Conservation (phyloP, 2,888 invertebrate genomes). For the Thera britannica region DNA sequence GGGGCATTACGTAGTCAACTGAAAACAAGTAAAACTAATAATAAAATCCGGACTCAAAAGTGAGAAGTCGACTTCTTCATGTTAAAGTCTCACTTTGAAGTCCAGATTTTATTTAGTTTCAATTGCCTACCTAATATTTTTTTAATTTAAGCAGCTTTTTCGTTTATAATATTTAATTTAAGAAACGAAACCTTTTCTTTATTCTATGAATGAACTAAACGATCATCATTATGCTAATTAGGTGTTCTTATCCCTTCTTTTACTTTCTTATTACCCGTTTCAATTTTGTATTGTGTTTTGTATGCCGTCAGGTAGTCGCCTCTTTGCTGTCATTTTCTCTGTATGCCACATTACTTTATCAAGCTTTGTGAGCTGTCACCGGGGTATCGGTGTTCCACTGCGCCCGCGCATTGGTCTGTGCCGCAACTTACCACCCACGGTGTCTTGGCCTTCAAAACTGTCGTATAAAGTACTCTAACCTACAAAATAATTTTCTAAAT, state of each 20-base stretch:
- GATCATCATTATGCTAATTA: background rate
- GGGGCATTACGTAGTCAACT: too few relatives aligned
- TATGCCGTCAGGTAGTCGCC: slow-evolving; percentile 30
- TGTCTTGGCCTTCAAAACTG: slow-evolving; percentile 46
- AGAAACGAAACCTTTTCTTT: too few relatives aligned
- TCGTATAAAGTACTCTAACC: slow-evolving; percentile 2
- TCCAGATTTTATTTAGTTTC: slow-evolving; percentile 30
- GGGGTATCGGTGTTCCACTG: slow-evolving; percentile 51
- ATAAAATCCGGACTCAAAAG: too few relatives aligned
- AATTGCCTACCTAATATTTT: slow-evolving; percentile 16
- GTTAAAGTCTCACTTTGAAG: too few relatives aligned
- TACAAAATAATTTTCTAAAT: background rate
- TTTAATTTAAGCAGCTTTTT: background rate
- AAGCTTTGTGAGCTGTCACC: slow-evolving; percentile 53
- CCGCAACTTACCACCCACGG: slow-evolving; percentile 62
- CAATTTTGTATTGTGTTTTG: slow-evolving; percentile 11
- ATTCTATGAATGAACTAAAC: too few relatives aligned
- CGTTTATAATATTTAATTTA: too few relatives aligned
- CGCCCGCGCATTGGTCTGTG: slow-evolving; percentile 53
- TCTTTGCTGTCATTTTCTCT: slow-evolving; percentile 36
- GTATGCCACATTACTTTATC: slow-evolving; percentile 52
- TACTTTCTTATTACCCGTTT: slow-evolving; percentile 12
- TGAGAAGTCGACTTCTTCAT: too few relatives aligned
- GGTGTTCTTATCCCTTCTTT: slow-evolving; percentile 26
- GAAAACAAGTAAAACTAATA: too few relatives aligned